Evolutionary conservation across 53 echinoderm and acorn worm genomes (phyloP), one percentile per base, ranked within the genome.

Genomic region (Apostichopus leukothele): DNA sequence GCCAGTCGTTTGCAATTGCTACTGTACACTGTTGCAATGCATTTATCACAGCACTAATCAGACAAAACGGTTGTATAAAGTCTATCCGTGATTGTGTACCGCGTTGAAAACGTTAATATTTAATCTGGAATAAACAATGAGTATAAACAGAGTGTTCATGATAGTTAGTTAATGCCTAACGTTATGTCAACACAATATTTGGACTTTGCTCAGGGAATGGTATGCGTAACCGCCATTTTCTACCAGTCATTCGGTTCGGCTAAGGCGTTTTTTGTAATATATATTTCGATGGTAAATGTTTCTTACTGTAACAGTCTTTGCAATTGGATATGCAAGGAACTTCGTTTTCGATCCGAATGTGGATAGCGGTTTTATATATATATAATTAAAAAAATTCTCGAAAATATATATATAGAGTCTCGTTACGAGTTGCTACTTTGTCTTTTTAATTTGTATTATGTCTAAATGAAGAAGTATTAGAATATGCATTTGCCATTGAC

Each of bases 31-130:
- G 13, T 71, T 71, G 16, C 18, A 68, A 68, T 68, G 18, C 20
- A 71, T 71, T 71, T 16, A 18, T n/a, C 3, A 6, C 71, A 71
- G 16, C 0, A 6, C 71, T 19, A 71, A 71, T 71, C 71, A 5
- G 16, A 18, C 71, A 22, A 21, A 81, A 81, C 60, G 55, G 22
- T 22, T 81, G 52, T 7, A 51, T 19, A 22, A 54, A 81, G 81
- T 51, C 81, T 81, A 81, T 4, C 14, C 59, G 6, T 59, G 25
- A 59, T 21, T 55, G 60, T 9, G 7, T 55, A 53, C 81, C 81
- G 81, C 81, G 81, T 81, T 21, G 5, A 25, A 16, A 22, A 52
- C n/a, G 81, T 81, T 57, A 81, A 81, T 81, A 81, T 81, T 81
- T 81, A 81, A 81, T 54, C 54, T 16, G 21, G 53, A n/a, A 81